phyloP scores from a whole-genome alignment of 2,797 vertebrate genomes.

The Cottoperca gobio region DNA sequence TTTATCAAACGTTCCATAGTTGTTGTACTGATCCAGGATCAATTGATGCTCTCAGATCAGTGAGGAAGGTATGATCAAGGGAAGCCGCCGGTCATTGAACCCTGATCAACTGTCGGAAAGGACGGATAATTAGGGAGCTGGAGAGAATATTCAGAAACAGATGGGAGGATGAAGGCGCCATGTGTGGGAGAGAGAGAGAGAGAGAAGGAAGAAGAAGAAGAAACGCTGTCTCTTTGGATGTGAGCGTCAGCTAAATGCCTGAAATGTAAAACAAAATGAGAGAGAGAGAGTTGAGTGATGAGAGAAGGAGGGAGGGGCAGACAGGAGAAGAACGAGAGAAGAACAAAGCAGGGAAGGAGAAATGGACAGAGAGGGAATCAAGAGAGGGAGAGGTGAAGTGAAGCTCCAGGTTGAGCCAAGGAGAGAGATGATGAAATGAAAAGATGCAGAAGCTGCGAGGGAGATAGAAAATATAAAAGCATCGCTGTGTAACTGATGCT shows the following conservation, averaged over 20 bases:
- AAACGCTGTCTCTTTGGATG: constrained; percentile 52
- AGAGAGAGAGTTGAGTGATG: constrained; percentile 15
- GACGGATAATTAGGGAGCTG: constrained; percentile 70
- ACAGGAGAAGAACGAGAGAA: background rate
- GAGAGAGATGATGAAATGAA: constrained; percentile 25
- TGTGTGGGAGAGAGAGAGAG: constrained; percentile 50
- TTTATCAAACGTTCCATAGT: constrained; percentile 56
- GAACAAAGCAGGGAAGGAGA: constrained; percentile 9
- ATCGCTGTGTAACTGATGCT: constrained; percentile 48
- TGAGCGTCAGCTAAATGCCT: constrained; percentile 55
- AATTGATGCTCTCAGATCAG: constrained; percentile 67
- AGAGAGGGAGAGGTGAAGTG: constrained; percentile 19
- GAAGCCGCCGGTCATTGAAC: constrained; percentile 67
- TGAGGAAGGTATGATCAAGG: constrained; percentile 61
- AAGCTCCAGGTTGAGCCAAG: constrained; percentile 24
- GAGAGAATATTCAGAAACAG: constrained; percentile 72
- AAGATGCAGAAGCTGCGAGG: constrained; percentile 20
- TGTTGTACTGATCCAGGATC: constrained; percentile 63
- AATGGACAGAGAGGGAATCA: background rate
- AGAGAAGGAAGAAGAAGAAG: constrained; percentile 24
- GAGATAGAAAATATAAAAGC: constrained; percentile 45
- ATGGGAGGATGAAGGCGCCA: constrained; percentile 67
- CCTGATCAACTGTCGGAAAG: constrained; percentile 67
- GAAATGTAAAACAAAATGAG: constrained; percentile 53
- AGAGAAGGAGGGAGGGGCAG: background rate